A percentile compares a stretch with the other conserved stretches of the same genome.
These are phyloP conservation scores for Troglohyphantes excavatus DNA, from an alignment of 2,888 invertebrate species.

Conservation along the genomic window DNA sequence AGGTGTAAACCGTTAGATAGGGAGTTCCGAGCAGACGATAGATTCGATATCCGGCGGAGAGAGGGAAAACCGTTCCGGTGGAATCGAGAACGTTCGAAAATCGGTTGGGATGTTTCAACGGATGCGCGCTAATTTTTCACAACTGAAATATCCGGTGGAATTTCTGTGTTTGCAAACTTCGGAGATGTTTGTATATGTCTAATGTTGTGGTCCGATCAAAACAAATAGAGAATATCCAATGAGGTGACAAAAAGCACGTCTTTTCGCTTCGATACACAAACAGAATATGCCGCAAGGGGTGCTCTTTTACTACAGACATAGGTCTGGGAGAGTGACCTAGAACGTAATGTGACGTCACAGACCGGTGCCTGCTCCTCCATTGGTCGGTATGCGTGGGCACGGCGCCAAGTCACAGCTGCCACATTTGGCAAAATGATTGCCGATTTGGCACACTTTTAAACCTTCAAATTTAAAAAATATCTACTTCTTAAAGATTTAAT, in stretches of 20 bases:
- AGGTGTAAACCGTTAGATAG: not conserved
- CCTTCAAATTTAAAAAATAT: too few species aligned
- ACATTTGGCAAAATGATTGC: not conserved
- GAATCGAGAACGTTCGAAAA: constrained; percentile 10
- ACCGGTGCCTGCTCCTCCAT: constrained; percentile 45
- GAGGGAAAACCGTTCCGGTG: constrained; percentile 9
- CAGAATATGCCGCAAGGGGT: constrained; percentile 22
- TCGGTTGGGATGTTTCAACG: constrained; percentile 3
- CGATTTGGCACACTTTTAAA: not conserved
- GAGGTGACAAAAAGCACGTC: constrained; percentile 6
- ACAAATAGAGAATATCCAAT: constrained; percentile 34
- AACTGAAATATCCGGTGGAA: not conserved
- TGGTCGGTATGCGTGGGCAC: constrained; percentile 65
- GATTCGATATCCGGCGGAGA: not conserved
- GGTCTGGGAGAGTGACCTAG: constrained; percentile 70
- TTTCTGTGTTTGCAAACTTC: constrained; percentile 2
- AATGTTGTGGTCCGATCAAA: constrained; percentile 16
- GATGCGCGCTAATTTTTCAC: not conserved
- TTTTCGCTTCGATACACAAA: constrained; percentile 35
- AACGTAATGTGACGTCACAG: constrained; percentile 72
- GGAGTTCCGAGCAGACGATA: not conserved
- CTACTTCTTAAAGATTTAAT: too few species aligned
- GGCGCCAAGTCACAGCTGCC: constrained; percentile 56
- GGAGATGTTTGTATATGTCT: constrained; percentile 36
- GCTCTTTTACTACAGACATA: constrained; percentile 23